Conservation (phyloP, 37 sponge, comb jelly and placozoan species). For the Halisarca cf. caerulea region DNA sequence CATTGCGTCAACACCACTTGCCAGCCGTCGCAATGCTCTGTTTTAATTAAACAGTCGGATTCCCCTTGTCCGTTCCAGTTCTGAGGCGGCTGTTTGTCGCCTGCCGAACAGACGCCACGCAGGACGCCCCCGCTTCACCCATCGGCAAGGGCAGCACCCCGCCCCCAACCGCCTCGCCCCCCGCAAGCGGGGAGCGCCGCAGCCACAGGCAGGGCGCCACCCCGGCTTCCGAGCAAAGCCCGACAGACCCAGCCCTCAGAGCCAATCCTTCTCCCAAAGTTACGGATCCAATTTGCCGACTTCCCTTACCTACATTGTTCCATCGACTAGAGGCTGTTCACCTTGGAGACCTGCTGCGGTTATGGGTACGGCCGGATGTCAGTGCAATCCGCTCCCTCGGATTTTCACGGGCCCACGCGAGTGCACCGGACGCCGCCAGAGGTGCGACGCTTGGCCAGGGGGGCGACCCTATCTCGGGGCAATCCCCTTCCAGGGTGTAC, state of each 20-base stretch:
- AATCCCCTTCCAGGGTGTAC: slow-evolving; percentile 48
- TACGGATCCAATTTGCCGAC: slow-evolving; percentile 76
- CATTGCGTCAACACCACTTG: slow-evolving; percentile 82
- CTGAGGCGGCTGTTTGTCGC: slow-evolving; percentile 10
- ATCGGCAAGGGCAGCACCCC: slow-evolving; percentile 37
- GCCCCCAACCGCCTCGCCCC: slow-evolving; percentile 43
- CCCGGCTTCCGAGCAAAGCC: slow-evolving; percentile 66
- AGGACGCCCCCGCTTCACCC: slow-evolving; percentile 39
- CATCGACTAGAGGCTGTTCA: slow-evolving; percentile 71
- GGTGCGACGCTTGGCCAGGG: slow-evolving; percentile 50
- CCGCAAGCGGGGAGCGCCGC: not conserved
- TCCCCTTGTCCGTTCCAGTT: too few relatives aligned
- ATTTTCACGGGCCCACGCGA: slow-evolving; percentile 64
- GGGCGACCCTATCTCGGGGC: slow-evolving; percentile 56
- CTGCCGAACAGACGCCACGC: slow-evolving; percentile 61
- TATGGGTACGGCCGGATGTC: slow-evolving; percentile 68
- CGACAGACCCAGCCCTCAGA: slow-evolving; percentile 74
- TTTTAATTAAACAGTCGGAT: too few relatives aligned
- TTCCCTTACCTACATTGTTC: slow-evolving; percentile 78
- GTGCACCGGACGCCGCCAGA: slow-evolving; percentile 42
- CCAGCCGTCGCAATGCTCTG: too few relatives aligned
- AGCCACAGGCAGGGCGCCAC: slow-evolving; percentile 52
- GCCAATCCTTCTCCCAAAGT: slow-evolving; percentile 75
- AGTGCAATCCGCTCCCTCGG: slow-evolving; percentile 50
- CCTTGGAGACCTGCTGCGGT: slow-evolving; percentile 80